Evolutionary conservation across 2,113 vertebrate species (phyloP), one percentile per base, ranked within the genome.

Genomic region (Gadus macrocephalus): DNA sequence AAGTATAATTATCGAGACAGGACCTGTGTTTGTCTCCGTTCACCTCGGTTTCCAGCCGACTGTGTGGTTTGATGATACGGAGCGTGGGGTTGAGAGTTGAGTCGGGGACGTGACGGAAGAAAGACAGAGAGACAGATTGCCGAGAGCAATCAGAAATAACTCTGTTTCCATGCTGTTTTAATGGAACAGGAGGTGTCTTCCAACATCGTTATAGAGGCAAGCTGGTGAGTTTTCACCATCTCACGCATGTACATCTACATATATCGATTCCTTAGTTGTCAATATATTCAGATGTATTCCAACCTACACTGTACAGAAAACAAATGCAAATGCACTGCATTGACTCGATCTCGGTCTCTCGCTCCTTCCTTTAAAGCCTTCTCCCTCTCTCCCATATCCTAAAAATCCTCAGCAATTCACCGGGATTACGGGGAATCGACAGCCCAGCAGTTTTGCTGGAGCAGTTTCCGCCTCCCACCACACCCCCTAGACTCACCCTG

Each of bases 381-480:
- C 67, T 55, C 68, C 68, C 56, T 62, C 6, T 11, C 62, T 70
- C 67, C 19, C 28, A n/a, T 17, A 84, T 75, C 81, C 75, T 76
- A 76, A 76, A 81, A 74, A 77, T 77, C 74, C 63, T 65, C 58
- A 65, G 78, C 75, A 75, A 84, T 88, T 81, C 74, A 64, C 71
- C 74, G 66, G 80, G 89, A 90, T 91, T 90, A 90, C 77, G 66
- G 68, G 81, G 87, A 90, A 87, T 81, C 89, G 81, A 87, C 83
- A 85, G 79, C 78, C 75, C 84, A 87, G 86, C 88, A 81, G 81
- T 88, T 87, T 85, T 78, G 82, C 42, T 11, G 7, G 38, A 42
- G 38, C 5, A 88, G 79, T 87, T 78, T 87, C 31, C 42, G 62
- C 20, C 20, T 27, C 71, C 80, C 61, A 63, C 74, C 62, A 74